phyloP scores from a whole-genome alignment of 2,797 vertebrate genomes.

The Notoglanidium macrostoma region DNA sequence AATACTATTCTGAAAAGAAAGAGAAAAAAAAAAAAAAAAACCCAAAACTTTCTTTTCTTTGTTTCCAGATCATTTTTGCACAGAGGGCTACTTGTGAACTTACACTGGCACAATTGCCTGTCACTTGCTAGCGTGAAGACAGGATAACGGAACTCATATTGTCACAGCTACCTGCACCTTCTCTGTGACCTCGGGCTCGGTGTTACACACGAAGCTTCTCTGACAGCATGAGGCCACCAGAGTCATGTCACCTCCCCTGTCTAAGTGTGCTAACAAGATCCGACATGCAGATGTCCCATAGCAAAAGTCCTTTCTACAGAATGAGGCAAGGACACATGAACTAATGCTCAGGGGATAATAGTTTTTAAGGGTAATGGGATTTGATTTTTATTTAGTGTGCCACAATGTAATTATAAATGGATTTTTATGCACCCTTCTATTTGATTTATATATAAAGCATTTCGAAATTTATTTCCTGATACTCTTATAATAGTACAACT shows the following conservation, averaged over 20 bases:
- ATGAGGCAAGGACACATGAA: neutral
- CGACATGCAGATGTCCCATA: neutral
- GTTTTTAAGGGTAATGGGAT: neutral
- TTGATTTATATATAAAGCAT: neutral
- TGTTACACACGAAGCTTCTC: conserved; percentile 9
- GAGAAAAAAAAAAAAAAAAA: neutral
- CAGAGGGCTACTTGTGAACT: neutral
- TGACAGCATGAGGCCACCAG: neutral
- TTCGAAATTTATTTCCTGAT: neutral
- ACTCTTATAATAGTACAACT: neutral
- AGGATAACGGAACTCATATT: neutral
- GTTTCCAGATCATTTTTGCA: neutral
- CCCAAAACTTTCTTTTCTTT: neutral
- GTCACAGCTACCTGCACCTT: neutral
- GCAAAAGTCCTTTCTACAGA: neutral
- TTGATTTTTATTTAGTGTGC: neutral
- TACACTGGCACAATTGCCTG: neutral
- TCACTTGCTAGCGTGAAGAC: neutral
- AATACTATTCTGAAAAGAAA: neutral
- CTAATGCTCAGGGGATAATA: neutral
- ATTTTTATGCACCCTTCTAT: neutral
- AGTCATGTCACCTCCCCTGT: neutral
- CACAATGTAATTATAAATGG: neutral
- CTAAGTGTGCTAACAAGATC: conserved; percentile 12
- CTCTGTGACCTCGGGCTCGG: neutral